phyloP scores from a whole-genome alignment of 2,113 vertebrate species.

The Myodes glareolus region DNA sequence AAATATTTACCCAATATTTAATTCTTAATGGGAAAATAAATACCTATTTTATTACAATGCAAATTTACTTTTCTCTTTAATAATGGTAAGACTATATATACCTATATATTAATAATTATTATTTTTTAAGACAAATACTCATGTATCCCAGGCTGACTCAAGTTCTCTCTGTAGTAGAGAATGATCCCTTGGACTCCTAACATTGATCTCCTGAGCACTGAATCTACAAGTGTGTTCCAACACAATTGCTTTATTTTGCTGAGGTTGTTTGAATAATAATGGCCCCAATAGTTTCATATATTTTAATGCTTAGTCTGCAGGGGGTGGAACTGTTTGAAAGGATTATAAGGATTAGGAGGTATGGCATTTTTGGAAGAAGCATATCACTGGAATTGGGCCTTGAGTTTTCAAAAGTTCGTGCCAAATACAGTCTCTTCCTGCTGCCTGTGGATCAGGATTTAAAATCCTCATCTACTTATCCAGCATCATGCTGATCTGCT shows the following conservation, averaged over 20 bases:
- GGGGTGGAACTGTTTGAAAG: neutral
- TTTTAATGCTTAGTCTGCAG: neutral
- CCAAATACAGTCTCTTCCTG: neutral
- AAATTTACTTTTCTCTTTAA: neutral
- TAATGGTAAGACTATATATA: neutral
- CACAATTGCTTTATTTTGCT: neutral
- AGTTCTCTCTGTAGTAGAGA: neutral
- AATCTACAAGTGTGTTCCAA: neutral
- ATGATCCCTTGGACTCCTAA: neutral
- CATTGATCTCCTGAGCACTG: neutral
- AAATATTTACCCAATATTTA: neutral
- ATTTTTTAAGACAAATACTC: neutral
- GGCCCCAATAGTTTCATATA: neutral
- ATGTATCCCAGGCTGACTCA: neutral
- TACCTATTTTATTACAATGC: neutral
- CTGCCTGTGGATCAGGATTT: neutral
- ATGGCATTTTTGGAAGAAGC: neutral
- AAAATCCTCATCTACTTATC: neutral
- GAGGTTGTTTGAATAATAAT: neutral
- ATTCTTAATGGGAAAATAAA: neutral
- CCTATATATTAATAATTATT: neutral
- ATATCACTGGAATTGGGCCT: neutral
- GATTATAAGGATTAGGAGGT: neutral
- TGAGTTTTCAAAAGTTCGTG: neutral
- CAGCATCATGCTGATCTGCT: neutral